Conservation (phyloP, 2,888 invertebrate genomes). For the Phorcus lineatus region DNA sequence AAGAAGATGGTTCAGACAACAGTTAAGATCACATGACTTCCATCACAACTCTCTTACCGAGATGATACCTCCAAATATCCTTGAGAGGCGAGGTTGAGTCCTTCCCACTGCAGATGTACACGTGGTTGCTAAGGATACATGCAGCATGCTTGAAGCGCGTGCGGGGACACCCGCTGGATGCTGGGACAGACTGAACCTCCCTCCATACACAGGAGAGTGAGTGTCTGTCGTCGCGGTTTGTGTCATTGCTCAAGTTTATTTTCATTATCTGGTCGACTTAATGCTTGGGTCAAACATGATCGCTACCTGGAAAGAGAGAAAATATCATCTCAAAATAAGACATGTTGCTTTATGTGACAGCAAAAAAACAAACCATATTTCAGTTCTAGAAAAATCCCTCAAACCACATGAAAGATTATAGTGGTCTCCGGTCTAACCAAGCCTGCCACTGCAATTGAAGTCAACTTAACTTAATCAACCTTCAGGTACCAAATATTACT, state of each 20-base stretch:
- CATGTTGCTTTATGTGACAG: neutral
- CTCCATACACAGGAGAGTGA: conserved; percentile 2
- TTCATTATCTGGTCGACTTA: neutral
- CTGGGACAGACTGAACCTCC: neutral
- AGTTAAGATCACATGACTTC: too few species aligned
- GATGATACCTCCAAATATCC: conserved; percentile 86
- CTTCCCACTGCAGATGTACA: conserved; percentile 89
- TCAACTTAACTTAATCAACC: too few species aligned
- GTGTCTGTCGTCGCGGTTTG: neutral
- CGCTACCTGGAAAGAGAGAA: neutral
- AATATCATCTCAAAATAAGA: neutral
- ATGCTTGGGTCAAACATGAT: neutral
- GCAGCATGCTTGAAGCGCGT: conserved; percentile 90
- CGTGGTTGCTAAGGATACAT: conserved; percentile 83
- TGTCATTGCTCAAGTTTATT: neutral
- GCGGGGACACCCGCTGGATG: conserved; percentile 77
- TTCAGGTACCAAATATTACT: too few species aligned
- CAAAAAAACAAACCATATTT: too few species aligned
- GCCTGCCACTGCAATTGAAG: too few species aligned
- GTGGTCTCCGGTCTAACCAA: too few species aligned
- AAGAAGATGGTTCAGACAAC: too few species aligned
- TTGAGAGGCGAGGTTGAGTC: conserved; percentile 87
- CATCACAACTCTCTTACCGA: conserved; percentile 48
- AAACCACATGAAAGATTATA: too few species aligned
- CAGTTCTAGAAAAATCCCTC: too few species aligned